Evolutionary conservation across 2,888 invertebrate genomes (phyloP).

Genomic region (Thymelicus lineola): DNA sequence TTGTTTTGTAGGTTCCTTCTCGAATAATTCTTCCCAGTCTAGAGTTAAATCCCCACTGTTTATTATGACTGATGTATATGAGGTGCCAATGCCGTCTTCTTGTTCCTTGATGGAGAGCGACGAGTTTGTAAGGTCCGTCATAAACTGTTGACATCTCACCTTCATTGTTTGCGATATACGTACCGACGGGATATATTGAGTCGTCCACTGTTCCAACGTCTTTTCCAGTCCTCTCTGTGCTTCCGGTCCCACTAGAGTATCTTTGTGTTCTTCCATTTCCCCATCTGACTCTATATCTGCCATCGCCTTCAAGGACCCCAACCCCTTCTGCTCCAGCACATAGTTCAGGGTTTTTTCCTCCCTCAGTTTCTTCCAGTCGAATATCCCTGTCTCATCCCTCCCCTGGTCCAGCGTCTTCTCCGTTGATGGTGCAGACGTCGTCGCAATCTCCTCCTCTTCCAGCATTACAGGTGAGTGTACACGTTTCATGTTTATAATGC

Average conservation of each 20-base stretch:
- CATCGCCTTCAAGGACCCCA: background rate
- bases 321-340: constrained; percentile 4
- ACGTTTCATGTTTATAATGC: background rate
- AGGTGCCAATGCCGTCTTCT: too few relatives aligned
- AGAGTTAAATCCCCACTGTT: constrained; percentile 6
- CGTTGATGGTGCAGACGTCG: background rate
- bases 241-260: too few relatives aligned
- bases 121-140: too few relatives aligned
- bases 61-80: constrained; percentile 15
- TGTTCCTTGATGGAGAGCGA: too few relatives aligned
- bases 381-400: background rate
- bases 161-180: too few relatives aligned
- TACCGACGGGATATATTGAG: too few relatives aligned
- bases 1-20: background rate
- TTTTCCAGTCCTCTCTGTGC: too few relatives aligned
- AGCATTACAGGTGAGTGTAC: background rate
- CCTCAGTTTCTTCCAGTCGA: background rate
- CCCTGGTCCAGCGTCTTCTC: too few relatives aligned
- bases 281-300: background rate
- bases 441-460: background rate
- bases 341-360: background rate
- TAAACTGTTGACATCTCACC: too few relatives aligned
- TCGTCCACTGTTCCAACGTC: too few relatives aligned
- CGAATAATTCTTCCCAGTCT: background rate
- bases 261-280: background rate